Base-by-base conservation (phyloP, 2,113 vertebrate species). In the Saccopteryx bilineata region DNA sequence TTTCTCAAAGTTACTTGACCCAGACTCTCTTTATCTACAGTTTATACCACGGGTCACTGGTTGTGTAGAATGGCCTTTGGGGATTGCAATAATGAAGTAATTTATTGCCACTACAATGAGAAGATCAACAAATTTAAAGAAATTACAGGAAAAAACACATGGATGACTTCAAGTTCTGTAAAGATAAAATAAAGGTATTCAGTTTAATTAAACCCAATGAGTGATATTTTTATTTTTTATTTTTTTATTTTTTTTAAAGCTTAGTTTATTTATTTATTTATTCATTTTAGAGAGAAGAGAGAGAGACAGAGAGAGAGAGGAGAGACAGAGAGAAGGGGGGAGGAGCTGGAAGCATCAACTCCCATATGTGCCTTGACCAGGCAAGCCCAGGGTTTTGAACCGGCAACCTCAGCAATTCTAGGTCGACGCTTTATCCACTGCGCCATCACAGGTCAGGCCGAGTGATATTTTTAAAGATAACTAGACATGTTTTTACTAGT, bases 151-250 rank as follows among this genome's bases (percentile, higher is more conserved):
- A 0, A n/a, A 18, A 63, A 24, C 18, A 17, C 24, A 5, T 19
- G 61, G 8, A 60, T 33, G 24, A 71, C 24, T 81, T 66, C 17
- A 66, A 52, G 68, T 63, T 96, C 68, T 95, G 28, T 76, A 85
- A 66, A 90, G 58, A 90, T 58, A n/a, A 84, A 74, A 72, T 21
- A 66, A 80, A 84, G 21, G 8, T 50, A 63, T 58, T 84, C 8
- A 39, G 28, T 39, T 87, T 58, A 75, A 54, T 82, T 69, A 63
- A 87, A 90, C 61, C 54, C 17, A 66, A 5, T 91, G 28, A 85
- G 50, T 61, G 58, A 28, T 66, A 13, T 94, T 90, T 91, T 90
- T 80, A 87, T n/a, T n/a, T n/a, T n/a, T n/a, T n/a, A n/a, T n/a
- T n/a, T n/a, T n/a, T n/a, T n/a, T n/a, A n/a, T n/a, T n/a, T n/a